phyloP scores from a whole-genome alignment of 2,888 invertebrate genomes.

The Thysanoteuthis rhombus region DNA sequence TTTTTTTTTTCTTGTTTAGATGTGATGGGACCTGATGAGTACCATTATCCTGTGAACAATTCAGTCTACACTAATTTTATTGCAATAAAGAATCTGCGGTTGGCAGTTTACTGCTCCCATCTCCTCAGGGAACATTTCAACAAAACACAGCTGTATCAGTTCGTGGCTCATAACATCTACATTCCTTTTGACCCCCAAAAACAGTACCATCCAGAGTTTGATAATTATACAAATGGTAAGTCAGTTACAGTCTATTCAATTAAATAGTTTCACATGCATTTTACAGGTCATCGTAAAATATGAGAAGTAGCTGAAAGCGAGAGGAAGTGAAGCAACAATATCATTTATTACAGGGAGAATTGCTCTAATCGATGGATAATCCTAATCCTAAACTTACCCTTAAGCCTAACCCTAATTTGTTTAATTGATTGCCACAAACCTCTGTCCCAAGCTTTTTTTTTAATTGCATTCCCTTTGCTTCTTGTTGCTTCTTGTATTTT shows the following conservation, averaged over 20 bases:
- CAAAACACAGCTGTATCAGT: constrained; percentile 22
- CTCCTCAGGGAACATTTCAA: constrained; percentile 40
- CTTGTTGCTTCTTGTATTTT: no score
- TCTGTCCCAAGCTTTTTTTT: no score
- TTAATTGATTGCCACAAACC: no score
- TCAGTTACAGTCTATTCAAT: not conserved
- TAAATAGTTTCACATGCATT: no score
- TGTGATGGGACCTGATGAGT: constrained; percentile 66
- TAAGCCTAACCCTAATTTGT: no score
- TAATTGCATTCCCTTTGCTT: no score
- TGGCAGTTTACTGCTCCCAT: constrained; percentile 41
- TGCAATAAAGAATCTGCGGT: constrained; percentile 50
- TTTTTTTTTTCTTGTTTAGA: constrained; percentile 43
- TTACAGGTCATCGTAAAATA: no score
- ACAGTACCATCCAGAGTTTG: constrained; percentile 68
- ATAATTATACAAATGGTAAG: constrained; percentile 58
- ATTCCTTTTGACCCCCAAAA: constrained; percentile 59
- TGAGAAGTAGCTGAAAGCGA: no score
- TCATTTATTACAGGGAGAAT: no score
- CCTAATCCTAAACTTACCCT: no score
- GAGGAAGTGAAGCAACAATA: no score
- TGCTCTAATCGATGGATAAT: no score
- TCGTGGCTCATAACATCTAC: constrained; percentile 51
- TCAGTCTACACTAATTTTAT: constrained; percentile 63
- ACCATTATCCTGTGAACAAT: constrained; percentile 58